phyloP scores from a whole-genome alignment of 1,140 invertebrate genomes.

The Pseudomyrmex dendroicus region DNA sequence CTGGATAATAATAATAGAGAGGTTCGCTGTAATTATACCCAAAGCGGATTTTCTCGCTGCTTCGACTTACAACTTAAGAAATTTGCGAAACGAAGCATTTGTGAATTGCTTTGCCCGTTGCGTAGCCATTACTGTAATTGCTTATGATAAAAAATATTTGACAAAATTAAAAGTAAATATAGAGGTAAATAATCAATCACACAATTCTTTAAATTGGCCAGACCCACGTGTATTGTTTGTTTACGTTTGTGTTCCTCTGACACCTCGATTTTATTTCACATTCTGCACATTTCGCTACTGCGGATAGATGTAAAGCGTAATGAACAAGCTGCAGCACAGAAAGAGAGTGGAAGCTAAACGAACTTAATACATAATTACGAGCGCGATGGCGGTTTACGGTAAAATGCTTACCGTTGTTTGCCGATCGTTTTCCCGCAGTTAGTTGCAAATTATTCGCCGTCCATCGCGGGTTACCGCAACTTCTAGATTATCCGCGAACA shows the following conservation, averaged over 20 bases:
- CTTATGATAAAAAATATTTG: too few species aligned
- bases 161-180: too few species aligned
- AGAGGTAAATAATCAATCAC: too few species aligned
- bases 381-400: background rate
- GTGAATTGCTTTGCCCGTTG: too few species aligned
- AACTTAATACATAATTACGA: slow-evolving; percentile 31
- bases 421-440: slow-evolving; percentile 27
- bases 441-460: slow-evolving; percentile 42
- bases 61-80: background rate
- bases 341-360: slow-evolving; percentile 14
- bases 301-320: slow-evolving; percentile 2
- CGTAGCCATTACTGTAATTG: too few species aligned
- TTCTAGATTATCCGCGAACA: slow-evolving; percentile 4
- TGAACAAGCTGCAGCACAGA: slow-evolving; percentile 1
- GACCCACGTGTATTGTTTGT: too few species aligned
- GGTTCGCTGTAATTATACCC: too few species aligned
- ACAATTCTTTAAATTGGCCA: too few species aligned
- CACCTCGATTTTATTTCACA: too few species aligned
- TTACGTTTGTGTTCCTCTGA: too few species aligned
- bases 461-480: slow-evolving; percentile 38
- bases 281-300: too few species aligned
- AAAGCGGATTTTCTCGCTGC: background rate
- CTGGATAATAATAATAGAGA: slow-evolving; percentile 38
- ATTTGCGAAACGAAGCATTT: too few species aligned
- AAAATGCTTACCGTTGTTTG: slow-evolving; percentile 20